A percentile compares a stretch with the other conserved stretches of the same genome.
These are phyloP conservation scores for Callinectes sapidus DNA, from an alignment of 2,888 invertebrate genomes.

Conservation along the genomic window DNA sequence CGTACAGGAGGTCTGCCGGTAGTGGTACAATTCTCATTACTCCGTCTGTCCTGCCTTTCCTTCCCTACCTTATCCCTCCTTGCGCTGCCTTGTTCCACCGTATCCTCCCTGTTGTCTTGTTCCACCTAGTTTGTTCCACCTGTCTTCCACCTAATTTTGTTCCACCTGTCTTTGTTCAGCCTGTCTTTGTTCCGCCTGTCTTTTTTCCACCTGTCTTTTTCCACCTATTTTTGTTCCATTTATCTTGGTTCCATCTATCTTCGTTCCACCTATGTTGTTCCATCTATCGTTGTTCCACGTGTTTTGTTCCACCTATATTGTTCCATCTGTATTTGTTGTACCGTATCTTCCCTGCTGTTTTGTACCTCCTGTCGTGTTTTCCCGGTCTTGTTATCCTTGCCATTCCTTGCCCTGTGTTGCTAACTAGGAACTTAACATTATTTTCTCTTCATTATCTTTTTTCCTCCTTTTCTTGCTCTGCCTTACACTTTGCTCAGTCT, in stretches of 20 bases:
- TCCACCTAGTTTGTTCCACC: background rate
- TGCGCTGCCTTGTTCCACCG: background rate
- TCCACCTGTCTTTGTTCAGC: slow-evolving; percentile 8
- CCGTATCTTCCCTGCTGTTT: background rate
- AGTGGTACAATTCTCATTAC: slow-evolving; percentile 43
- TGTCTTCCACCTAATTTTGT: background rate
- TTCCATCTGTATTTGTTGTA: background rate
- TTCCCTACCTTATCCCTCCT: background rate
- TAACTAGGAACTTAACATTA: no score
- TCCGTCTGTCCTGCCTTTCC: slow-evolving; percentile 4
- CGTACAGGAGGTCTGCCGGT: slow-evolving; percentile 72
- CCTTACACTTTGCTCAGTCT: background rate
- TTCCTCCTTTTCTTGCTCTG: background rate
- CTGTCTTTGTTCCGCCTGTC: background rate
- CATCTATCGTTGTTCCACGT: no score
- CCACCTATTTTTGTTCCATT: background rate
- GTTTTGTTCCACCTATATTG: background rate
- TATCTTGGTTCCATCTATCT: no score
- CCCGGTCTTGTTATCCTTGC: no score
- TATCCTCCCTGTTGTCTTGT: background rate
- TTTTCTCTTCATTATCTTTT: background rate
- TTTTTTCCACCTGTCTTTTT: background rate
- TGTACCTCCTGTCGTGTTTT: background rate
- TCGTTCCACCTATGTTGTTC: background rate
- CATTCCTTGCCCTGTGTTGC: no score